A percentile compares a stretch with the other conserved stretches of the same genome.
Conservation (phyloP, 2,888 invertebrate genomes). For the Drosophila limbata region DNA sequence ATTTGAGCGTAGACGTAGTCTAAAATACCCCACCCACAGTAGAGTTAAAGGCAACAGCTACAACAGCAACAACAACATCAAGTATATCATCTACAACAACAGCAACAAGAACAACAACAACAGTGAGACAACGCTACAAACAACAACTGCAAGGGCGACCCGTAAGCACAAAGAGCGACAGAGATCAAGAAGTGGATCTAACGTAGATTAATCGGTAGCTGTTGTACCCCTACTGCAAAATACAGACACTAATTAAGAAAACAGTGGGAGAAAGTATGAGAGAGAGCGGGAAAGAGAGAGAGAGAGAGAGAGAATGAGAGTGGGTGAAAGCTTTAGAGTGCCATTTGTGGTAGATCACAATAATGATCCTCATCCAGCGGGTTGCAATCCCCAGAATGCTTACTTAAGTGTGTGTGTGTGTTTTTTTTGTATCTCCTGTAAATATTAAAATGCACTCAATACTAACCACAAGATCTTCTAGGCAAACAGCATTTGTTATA, state of each 20-base stretch:
- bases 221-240: conserved; percentile 15
- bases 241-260: conserved; percentile 5
- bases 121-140: conserved; percentile 16
- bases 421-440: conserved; percentile 31
- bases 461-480: conserved; percentile 38
- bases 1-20: conserved; percentile 78
- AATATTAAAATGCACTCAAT: conserved; percentile 47
- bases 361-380: conserved; percentile 23
- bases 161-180: neutral
- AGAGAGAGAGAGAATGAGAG: conserved; percentile 15
- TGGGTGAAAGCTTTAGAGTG: conserved; percentile 42
- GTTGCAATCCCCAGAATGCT: conserved; percentile 19
- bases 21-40: conserved; percentile 66
- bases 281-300: conserved; percentile 21
- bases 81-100: conserved; percentile 7
- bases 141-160: conserved; percentile 6
- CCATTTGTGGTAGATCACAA: conserved; percentile 42
- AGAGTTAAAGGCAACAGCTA: conserved; percentile 51
- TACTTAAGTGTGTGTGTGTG: conserved; percentile 34
- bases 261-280: conserved; percentile 8
- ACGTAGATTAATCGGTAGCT: conserved; percentile 22
- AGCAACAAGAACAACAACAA: conserved; percentile 12
- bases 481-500: conserved; percentile 16
- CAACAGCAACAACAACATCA: conserved; percentile 21
- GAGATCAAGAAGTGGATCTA: neutral